Evolutionary conservation across 2,113 vertebrate species (phyloP).

Genomic region (Myotis davidii): DNA sequence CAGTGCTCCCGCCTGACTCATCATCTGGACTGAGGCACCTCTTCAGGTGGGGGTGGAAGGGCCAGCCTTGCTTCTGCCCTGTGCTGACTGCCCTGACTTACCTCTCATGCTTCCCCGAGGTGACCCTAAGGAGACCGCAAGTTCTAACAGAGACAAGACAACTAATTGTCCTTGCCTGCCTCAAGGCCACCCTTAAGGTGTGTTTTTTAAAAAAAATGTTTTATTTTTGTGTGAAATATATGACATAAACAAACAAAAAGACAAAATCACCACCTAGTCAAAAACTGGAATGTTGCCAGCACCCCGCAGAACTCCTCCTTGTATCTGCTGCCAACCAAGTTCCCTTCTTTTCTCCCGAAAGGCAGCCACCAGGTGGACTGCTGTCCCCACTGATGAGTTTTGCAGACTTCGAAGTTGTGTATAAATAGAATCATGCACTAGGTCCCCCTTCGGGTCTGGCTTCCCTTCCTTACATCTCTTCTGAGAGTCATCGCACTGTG

Average conservation of each 20-base stretch:
- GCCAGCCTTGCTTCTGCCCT: background rate
- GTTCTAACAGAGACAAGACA: background rate
- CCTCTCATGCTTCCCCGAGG: background rate
- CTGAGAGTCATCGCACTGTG: background rate
- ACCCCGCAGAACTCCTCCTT: no score
- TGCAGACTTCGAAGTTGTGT: background rate
- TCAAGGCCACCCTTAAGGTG: background rate
- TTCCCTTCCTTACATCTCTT: background rate
- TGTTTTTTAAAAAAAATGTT: background rate
- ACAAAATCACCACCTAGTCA: background rate
- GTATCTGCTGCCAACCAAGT: background rate
- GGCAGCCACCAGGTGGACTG: background rate
- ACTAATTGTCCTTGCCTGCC: background rate
- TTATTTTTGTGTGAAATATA: background rate
- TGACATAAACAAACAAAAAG: background rate
- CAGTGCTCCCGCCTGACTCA: background rate
- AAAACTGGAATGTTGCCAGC: background rate
- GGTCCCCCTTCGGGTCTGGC: background rate
- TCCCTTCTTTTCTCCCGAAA: background rate
- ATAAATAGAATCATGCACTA: background rate
- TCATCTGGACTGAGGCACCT: background rate
- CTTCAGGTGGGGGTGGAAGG: background rate
- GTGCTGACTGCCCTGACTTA: fast-evolving
- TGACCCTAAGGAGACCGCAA: background rate
- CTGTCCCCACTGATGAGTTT: background rate